Evolutionary conservation across 2,888 invertebrate genomes (phyloP).

Genomic region (Drosophila mercatorum): DNA sequence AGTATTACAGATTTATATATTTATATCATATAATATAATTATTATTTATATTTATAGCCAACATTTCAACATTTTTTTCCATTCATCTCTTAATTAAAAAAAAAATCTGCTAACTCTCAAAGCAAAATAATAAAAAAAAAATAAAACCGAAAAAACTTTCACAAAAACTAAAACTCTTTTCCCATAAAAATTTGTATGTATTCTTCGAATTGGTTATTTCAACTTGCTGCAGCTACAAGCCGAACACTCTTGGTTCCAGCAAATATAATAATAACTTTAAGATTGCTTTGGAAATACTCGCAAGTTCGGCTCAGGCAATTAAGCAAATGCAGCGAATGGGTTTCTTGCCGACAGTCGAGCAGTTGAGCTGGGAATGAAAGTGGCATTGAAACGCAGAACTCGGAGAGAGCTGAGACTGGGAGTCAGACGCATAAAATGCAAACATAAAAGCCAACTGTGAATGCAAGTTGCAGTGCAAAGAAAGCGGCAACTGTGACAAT

Average conservation of each 20-base stretch:
- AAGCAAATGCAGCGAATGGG: conserved; percentile 58
- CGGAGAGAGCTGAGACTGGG: conserved; percentile 27
- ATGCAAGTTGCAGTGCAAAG: conserved; percentile 72
- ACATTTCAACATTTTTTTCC: too few species aligned
- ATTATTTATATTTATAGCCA: too few species aligned
- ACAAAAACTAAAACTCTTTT: background rate
- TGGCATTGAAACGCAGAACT: conserved; percentile 10
- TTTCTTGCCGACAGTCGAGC: conserved; percentile 1
- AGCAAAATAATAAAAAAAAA: background rate
- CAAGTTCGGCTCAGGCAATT: conserved; percentile 60
- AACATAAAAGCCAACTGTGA: conserved; percentile 72
- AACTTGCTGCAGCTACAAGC: background rate
- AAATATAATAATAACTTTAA: conserved; percentile 29
- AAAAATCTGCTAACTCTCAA: background rate
- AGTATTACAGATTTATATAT: too few species aligned
- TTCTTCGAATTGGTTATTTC: background rate
- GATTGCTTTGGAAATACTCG: conserved; percentile 21
- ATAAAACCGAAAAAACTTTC: background rate
- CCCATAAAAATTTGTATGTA: background rate
- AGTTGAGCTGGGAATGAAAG: conserved; percentile 26
- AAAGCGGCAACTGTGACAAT: conserved; percentile 80
- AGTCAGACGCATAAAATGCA: conserved; percentile 70
- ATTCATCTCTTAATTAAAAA: background rate
- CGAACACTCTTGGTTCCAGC: conserved; percentile 2
- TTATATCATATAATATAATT: too few species aligned